These are phyloP conservation scores for Mirounga angustirostris DNA, from an alignment of 2,113 vertebrate genomes.

Conservation along the genomic window DNA sequence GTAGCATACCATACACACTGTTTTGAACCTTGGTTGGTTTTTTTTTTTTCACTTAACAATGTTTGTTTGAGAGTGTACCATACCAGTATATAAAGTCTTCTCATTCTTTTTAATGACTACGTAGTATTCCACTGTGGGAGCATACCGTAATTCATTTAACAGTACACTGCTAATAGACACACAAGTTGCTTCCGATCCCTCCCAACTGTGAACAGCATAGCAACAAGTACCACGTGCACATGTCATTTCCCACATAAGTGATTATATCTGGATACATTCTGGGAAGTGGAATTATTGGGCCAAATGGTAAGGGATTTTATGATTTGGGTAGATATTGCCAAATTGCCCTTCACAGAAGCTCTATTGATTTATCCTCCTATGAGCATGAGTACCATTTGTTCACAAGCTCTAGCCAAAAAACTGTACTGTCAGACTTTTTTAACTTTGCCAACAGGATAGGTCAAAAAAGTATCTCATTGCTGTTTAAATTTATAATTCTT, in stretches of 20 bases:
- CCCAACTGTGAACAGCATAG: neutral
- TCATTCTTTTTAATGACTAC: neutral
- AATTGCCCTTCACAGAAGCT: neutral
- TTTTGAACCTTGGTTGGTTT: neutral
- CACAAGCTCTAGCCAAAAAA: neutral
- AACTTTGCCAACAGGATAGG: neutral
- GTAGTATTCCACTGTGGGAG: neutral
- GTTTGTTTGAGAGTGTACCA: neutral
- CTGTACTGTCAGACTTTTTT: neutral
- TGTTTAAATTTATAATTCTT: conserved; percentile 10
- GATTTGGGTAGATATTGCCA: neutral
- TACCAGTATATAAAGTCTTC: neutral
- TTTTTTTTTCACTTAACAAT: neutral
- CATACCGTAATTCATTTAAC: neutral
- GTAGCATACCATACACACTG: neutral
- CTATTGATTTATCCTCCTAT: neutral
- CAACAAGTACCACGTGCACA: neutral
- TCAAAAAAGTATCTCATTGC: neutral
- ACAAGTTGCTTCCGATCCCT: neutral
- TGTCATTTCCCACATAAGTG: neutral
- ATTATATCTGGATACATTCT: neutral
- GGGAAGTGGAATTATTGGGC: neutral
- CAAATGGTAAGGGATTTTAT: conserved; percentile 24
- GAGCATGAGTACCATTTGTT: neutral
- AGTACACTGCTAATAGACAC: neutral